Evolutionary conservation across 2,113 vertebrate species (phyloP), one percentile per base, ranked within the genome.

Genomic region (Psammodynastes pulverulentus): DNA sequence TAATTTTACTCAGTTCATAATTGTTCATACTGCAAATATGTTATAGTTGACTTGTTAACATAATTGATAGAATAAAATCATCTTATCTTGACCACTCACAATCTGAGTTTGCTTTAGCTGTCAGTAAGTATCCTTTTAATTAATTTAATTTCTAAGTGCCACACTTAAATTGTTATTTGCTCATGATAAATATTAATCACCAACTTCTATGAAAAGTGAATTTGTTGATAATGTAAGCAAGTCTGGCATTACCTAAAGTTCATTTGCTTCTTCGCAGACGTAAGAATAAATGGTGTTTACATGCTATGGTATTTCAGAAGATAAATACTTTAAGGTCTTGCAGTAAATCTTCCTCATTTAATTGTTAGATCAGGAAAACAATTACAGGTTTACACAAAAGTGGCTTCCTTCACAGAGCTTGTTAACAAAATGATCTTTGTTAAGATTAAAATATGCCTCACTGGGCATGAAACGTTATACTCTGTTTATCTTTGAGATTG

Each of bases 161-260:
- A 88, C 90, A 58, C 92, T 97, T 92, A 93, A 94, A 90, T 34
- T 94, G 91, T 90, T 93, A 90, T 94, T 94, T 92, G 67, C 91
- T 91, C 29, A 86, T 62, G 91, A 84, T 94, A 92, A 94, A 91
- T 92, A 93, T 95, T 96, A 93, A 95, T 93, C 90, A 43, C 7
- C 34, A 93, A 62, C 52, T 45, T 90, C 89, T 92, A 39, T 89
- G 95, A 95, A 96, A 84, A 1, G 79, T 62, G 86, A 92, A 93
- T 54, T 93, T 96, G 94, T 92, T 96, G 84, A 90, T 94, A 93
- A 88, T 94, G 92, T 90, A 95, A 94, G 92, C 86, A 94, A 86
- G 86, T 88, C 93, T 94, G 34, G 43, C 91, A 94, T 23, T 93
- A 91, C 85, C 90, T 91, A 85, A 6, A 90, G 85, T 91, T 92